Conservation (phyloP, 2,113 vertebrate species). For the Nycticebus coucang region DNA sequence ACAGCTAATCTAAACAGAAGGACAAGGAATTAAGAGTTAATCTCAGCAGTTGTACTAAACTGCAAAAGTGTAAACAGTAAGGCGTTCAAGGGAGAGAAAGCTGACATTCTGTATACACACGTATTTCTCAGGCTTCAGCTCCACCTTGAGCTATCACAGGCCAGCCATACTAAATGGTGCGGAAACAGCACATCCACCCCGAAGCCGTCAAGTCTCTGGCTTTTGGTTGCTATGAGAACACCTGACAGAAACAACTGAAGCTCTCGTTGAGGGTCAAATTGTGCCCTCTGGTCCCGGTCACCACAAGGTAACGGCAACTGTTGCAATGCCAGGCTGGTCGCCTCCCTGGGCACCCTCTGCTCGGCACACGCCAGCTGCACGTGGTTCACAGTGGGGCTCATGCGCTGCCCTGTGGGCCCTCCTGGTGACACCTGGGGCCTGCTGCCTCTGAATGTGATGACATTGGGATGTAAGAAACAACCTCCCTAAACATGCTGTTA, state of each 20-base stretch:
- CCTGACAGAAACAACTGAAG: constrained; percentile 57
- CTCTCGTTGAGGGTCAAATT: constrained; percentile 48
- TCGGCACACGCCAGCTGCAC: constrained; percentile 39
- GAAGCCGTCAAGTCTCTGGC: constrained; percentile 71
- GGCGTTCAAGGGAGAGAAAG: background rate
- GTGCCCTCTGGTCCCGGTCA: constrained; percentile 49
- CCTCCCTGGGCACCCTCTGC: constrained; percentile 73
- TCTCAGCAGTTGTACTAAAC: background rate
- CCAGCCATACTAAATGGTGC: constrained; percentile 17
- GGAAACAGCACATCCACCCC: constrained; percentile 42
- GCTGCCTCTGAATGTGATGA: constrained; percentile 63
- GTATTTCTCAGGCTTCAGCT: constrained; percentile 11
- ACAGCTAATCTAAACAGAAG: background rate
- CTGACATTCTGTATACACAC: background rate
- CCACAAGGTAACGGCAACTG: constrained; percentile 67
- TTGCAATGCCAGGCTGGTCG: constrained; percentile 61
- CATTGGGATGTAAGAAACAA: constrained; percentile 70
- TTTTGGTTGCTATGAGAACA: constrained; percentile 54
- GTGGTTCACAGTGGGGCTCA: background rate
- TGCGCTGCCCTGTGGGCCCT: background rate
- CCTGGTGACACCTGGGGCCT: background rate
- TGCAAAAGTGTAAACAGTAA: background rate
- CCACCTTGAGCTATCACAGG: constrained; percentile 38
- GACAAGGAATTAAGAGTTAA: background rate
- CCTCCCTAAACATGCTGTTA: constrained; percentile 74